Percentiles rank a stretch among this genome's conserved stretches.
Conservation (phyloP, 2,888 invertebrate genomes). For the Eupithecia dodoneata region DNA sequence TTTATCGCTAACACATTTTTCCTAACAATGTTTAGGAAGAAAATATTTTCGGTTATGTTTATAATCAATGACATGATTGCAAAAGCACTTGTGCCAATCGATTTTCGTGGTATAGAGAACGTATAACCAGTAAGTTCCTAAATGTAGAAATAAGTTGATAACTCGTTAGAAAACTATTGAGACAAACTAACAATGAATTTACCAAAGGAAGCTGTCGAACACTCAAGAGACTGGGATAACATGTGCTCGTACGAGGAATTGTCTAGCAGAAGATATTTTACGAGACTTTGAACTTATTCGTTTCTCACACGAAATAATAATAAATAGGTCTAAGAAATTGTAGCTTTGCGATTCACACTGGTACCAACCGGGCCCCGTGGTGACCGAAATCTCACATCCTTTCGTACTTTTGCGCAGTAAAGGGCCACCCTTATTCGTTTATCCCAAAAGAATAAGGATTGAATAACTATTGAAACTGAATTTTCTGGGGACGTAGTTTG, state of each 20-base stretch:
- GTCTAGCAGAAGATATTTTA: slow-evolving; percentile 2
- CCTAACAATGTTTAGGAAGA: slow-evolving; percentile 9
- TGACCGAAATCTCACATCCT: slow-evolving; percentile 25
- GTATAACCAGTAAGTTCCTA: not conserved
- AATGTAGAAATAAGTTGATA: not conserved
- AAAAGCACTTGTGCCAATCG: not conserved
- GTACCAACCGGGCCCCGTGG: not conserved
- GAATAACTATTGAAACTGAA: slow-evolving; percentile 40
- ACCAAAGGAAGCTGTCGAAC: not conserved
- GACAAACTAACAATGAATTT: slow-evolving; percentile 1
- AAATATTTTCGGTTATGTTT: not conserved
- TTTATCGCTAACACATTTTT: slow-evolving; percentile 19
- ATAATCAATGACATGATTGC: not conserved
- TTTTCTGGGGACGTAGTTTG: slow-evolving; percentile 35
- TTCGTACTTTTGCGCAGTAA: slow-evolving; percentile 16
- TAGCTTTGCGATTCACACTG: slow-evolving; percentile 12
- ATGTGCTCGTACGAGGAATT: not conserved
- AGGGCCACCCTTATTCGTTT: slow-evolving; percentile 33
- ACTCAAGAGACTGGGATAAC: slow-evolving; percentile 8
- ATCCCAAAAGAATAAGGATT: slow-evolving; percentile 39
- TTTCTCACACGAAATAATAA: not conserved
- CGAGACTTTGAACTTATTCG: slow-evolving; percentile 1
- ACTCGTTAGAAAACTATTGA: slow-evolving; percentile 14
- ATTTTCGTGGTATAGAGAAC: not conserved
- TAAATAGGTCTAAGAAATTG: not conserved